These are phyloP conservation scores for Eupsittula cactorum DNA, from an alignment of 2,113 vertebrate genomes.

Conservation along the genomic window DNA sequence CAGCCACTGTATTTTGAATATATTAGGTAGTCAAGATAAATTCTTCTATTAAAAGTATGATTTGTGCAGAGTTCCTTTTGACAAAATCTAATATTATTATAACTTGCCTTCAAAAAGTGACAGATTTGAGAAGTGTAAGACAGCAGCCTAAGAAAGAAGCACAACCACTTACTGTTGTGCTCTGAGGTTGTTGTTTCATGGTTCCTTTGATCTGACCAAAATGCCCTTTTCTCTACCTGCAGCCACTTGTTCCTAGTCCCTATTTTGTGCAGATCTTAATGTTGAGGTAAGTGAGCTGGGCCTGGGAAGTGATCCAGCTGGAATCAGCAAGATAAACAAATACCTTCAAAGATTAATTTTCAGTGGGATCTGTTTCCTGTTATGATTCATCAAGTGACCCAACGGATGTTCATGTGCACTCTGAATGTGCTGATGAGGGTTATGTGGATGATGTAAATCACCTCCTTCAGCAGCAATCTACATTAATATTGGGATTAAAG, in stretches of 20 bases:
- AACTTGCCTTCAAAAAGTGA: not conserved
- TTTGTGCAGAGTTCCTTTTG: not conserved
- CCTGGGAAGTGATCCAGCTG: not conserved
- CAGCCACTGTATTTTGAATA: not conserved
- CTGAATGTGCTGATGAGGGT: not conserved
- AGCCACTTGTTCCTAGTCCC: not conserved
- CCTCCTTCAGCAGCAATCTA: not conserved
- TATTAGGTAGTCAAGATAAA: not conserved
- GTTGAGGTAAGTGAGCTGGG: not conserved
- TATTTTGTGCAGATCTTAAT: not conserved
- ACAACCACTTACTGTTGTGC: not conserved
- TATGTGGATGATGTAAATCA: not conserved
- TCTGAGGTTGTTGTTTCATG: not conserved
- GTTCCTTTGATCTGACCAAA: not conserved
- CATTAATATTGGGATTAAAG: not conserved
- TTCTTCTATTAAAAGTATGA: not conserved
- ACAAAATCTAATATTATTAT: not conserved
- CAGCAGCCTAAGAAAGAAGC: not conserved
- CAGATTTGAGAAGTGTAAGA: not conserved
- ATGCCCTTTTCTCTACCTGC: not conserved
- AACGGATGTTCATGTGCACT: not conserved
- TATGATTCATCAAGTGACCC: not conserved
- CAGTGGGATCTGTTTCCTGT: not conserved
- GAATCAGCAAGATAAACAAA: not conserved
- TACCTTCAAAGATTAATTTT: not conserved